phyloP scores from a whole-genome alignment of 2,797 vertebrate species.

The Simalia tracyae region DNA sequence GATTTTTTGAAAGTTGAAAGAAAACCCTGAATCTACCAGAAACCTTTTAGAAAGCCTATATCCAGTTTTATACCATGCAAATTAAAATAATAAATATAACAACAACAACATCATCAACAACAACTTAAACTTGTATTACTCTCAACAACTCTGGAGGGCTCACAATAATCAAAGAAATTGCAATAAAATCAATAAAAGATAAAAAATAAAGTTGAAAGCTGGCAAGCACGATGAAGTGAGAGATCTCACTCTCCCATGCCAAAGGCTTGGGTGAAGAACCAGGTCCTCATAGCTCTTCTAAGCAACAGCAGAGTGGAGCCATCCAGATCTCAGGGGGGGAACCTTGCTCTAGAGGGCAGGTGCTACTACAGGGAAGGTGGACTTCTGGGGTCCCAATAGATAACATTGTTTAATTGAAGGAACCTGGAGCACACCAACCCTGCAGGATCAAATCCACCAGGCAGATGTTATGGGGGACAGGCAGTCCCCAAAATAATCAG shows the following conservation, averaged over 20 bases:
- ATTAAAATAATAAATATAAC: background rate
- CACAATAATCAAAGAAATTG: background rate
- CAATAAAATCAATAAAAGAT: background rate
- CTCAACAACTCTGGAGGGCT: background rate
- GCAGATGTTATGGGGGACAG: background rate
- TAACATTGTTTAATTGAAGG: background rate
- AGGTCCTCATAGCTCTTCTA: background rate
- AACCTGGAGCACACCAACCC: background rate
- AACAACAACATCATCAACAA: too few species aligned
- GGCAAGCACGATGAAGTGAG: background rate
- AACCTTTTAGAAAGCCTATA: slow-evolving; percentile 1
- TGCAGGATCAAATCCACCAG: background rate
- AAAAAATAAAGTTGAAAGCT: too few species aligned
- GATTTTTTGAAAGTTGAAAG: background rate
- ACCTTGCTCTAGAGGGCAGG: background rate
- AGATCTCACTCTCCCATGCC: background rate
- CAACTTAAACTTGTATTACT: background rate
- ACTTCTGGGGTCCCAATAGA: background rate
- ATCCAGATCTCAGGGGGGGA: background rate
- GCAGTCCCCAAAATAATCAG: background rate
- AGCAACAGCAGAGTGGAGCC: background rate
- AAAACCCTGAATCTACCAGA: background rate
- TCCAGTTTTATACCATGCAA: background rate
- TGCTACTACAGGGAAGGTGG: background rate
- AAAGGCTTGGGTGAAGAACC: too few species aligned